Evolutionary conservation across 2,113 vertebrate genomes (phyloP), one percentile per base, ranked within the genome.

Genomic region (Pao palembangensis): DNA sequence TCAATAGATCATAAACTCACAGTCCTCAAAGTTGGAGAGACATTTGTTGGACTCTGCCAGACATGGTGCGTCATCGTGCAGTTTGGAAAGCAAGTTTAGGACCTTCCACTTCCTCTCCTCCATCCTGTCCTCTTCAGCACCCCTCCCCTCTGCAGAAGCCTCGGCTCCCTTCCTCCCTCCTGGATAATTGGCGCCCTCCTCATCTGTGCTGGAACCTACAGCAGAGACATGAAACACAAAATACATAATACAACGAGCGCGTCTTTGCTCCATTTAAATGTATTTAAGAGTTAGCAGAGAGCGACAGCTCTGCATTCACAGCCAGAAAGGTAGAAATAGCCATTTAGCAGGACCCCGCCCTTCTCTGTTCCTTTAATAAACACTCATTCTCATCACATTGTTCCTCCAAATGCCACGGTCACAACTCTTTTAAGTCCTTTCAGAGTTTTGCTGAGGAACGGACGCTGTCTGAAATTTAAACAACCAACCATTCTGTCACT

Each of bases 51-150:
- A 43, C 3, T 46, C 51, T 43, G 34, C 0, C 57, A 51, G 73
- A 1, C 1, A 55, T 15, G 69, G 57, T 0, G 70, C 41, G 56
- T 59, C 17, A 0, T 87, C 81, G 47, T 79, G 82, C 52, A 89
- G 76, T 69, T 85, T 92, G 76, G 79, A 89, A 23, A 89, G 87
- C 62, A 90, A 20, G 3, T 64, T 44, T 53, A 91, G 62, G 1
- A 42, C 79, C 76, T 83, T 80, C 21, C 61, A 61, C 58, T 80
- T 86, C 56, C 84, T 70, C 57, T 89, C 71, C 54, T 85, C 75
- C 56, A 72, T 71, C 54, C 69, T 54, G 59, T 23, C 28, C 25
- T 86, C 72, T 55, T 54, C 69, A 25, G 0, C 0, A 1, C 21
- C 46, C n/a, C 70, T 77, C 5, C 20, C 48, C 55, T 28, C 62